Base-by-base conservation (phyloP, 1,140 invertebrate species). In the Triops cancriformis region DNA sequence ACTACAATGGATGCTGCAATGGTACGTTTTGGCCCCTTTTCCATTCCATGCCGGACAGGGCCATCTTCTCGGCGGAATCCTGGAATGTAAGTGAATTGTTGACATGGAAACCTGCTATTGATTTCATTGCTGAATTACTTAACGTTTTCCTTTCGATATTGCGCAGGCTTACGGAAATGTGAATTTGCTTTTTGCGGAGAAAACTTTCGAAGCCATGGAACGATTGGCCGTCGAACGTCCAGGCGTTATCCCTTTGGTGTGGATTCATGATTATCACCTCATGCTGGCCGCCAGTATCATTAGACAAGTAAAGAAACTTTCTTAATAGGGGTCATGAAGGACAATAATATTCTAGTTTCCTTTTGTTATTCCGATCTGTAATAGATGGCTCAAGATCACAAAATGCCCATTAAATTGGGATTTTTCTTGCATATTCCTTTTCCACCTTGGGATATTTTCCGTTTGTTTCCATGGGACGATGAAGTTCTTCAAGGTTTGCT, bases 381-480 rank as follows among this genome's bases (percentile, higher is more conserved):
- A 26, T 85, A 91, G 86, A 87, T 87, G 6, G 91, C 91, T 12
- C 93, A 94, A 81, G 92, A 94, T 80, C 90, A 91, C 81, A 89
- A 90, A 75, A 86, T 95, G 6, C 87, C 88, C 77, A 90, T 91
- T 80, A 94, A 94, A 82, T 85, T 96, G 75, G 93, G 92, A 14
- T 96, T 96, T 85, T 97, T 97, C 84, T 86, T 96, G 45, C 94
- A 97, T 84, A 96, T 96, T 83, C 94, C 94, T 0, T 96, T 96
- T 83, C 94, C 94, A 26, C 91, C 94, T 1, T 96, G 93, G 93
- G 94, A 96, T 81, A 94, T 96, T 74, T 94, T 95, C 85, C 87
- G 94, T 76, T 85, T 96, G 14, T 92, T 95, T 81, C 94, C 94
- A 3, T 95, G 94, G 93, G 92, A 93, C 73, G 94, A 96, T 85